Conservation (phyloP, 2,113 vertebrate species). For the Xiphophorus hellerii region DNA sequence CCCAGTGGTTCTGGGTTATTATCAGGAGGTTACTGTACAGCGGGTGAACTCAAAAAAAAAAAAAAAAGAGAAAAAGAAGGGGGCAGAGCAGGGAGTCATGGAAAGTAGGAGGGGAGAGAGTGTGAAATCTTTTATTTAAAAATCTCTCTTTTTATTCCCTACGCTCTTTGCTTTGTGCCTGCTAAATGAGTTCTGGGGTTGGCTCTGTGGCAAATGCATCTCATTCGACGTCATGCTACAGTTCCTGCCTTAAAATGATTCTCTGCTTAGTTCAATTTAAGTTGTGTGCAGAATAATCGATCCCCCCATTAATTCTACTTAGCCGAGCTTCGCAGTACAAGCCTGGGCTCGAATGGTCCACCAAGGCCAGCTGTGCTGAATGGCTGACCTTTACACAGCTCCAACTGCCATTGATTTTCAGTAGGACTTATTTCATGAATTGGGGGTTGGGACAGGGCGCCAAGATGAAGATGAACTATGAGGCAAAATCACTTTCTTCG, state of each 20-base stretch:
- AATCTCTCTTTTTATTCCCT: conserved; percentile 39
- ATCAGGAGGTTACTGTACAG: conserved; percentile 44
- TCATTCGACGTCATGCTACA: conserved; percentile 69
- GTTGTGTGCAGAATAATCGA: conserved; percentile 81
- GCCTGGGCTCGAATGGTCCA: conserved; percentile 75
- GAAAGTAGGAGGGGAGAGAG: conserved; percentile 12
- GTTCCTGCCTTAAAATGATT: conserved; percentile 77
- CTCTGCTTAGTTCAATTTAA: conserved; percentile 80
- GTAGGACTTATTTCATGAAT: conserved; percentile 85
- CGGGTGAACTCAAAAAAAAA: conserved; percentile 28
- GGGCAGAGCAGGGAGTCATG: conserved; percentile 10
- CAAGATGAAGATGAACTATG: conserved; percentile 86
- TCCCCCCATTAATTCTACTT: conserved; percentile 84
- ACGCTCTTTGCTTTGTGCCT: conserved; percentile 43
- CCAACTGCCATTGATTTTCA: conserved; percentile 83
- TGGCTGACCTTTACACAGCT: conserved; percentile 83
- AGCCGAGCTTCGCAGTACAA: conserved; percentile 79
- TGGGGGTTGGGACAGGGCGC: conserved; percentile 78
- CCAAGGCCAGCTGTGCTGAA: conserved; percentile 79
- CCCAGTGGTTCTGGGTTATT: conserved; percentile 39
- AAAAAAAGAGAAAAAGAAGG: conserved; percentile 23
- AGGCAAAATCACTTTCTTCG: conserved; percentile 78
- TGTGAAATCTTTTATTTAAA: conserved; percentile 58
- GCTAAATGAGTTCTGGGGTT: conserved; percentile 58
- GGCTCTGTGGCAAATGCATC: conserved; percentile 63